Evolutionary conservation across 2,888 invertebrate genomes (phyloP).

Genomic region (Loripinus fragilis): DNA sequence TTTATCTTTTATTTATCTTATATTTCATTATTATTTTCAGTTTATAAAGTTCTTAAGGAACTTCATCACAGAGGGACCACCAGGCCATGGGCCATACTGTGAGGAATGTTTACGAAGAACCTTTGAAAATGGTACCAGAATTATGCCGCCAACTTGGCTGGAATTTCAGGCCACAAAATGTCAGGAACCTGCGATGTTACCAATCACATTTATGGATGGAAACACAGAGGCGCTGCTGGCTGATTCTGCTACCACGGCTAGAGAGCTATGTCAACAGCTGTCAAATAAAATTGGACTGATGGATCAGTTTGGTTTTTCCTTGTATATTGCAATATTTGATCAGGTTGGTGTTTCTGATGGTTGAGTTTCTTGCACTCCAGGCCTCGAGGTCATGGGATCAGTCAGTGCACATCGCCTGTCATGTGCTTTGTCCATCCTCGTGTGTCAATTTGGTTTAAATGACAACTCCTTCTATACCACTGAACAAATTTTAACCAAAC

Average conservation of each 20-base stretch:
- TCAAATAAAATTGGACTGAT: conserved; percentile 97
- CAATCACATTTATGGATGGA: conserved; percentile 99
- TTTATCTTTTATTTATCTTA: background rate
- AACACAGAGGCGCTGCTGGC: conserved; percentile 97
- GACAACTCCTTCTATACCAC: too few relatives aligned
- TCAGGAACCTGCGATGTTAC: conserved; percentile 98
- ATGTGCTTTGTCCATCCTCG: too few relatives aligned
- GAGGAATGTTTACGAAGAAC: conserved; percentile 97
- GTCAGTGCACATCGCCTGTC: too few relatives aligned
- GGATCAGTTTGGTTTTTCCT: conserved; percentile 98
- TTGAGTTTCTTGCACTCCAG: background rate
- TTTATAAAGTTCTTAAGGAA: conserved; percentile 97
- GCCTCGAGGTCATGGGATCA: background rate
- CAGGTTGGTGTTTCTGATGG: too few relatives aligned
- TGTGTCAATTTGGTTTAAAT: too few relatives aligned
- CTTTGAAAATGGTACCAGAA: conserved; percentile 98
- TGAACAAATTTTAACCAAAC: too few relatives aligned
- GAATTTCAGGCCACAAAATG: conserved; percentile 97
- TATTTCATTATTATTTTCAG: conserved; percentile 84
- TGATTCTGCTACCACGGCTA: conserved; percentile 95
- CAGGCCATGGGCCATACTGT: conserved; percentile 99
- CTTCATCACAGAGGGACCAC: conserved; percentile 98
- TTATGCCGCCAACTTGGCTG: conserved; percentile 99
- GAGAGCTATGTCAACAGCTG: conserved; percentile 97
- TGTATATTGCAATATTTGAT: conserved; percentile 98